phyloP scores from a whole-genome alignment of 2,113 vertebrate genomes.

The Neofelis nebulosa region DNA sequence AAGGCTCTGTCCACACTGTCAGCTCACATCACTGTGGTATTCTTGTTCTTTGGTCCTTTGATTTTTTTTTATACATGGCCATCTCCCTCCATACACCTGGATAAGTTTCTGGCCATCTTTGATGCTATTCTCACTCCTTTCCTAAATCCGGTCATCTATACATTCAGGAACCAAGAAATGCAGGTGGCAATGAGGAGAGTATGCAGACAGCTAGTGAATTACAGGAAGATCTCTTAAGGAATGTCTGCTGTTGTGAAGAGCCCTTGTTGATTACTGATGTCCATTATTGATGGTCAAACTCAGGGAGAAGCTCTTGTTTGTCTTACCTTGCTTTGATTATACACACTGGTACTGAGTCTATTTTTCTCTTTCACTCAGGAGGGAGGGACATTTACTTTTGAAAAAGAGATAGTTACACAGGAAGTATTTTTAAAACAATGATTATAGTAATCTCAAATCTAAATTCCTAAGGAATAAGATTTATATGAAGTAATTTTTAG shows the following conservation, averaged over 20 bases:
- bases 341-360: background rate
- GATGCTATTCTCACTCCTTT: constrained; percentile 42
- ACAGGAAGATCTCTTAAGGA: constrained; percentile 6
- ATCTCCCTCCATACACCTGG: constrained; percentile 24
- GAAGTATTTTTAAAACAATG: background rate
- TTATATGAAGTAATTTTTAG: background rate
- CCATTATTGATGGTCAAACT: background rate
- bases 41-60: constrained; percentile 40
- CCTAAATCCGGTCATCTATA: constrained; percentile 32
- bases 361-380: background rate
- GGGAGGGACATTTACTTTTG: background rate
- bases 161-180: constrained; percentile 41
- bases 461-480: background rate
- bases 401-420: background rate
- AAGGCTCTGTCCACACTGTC: constrained; percentile 63
- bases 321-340: background rate
- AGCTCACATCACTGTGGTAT: constrained; percentile 56
- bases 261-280: background rate
- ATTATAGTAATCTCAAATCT: background rate
- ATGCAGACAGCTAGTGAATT: constrained; percentile 29
- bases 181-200: constrained; percentile 46
- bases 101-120: constrained; percentile 54
- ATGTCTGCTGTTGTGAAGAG: background rate
- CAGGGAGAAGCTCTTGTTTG: background rate
- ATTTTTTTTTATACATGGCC: constrained; percentile 52